Conservation (phyloP, 1,140 invertebrate genomes). For the Popillia japonica region DNA sequence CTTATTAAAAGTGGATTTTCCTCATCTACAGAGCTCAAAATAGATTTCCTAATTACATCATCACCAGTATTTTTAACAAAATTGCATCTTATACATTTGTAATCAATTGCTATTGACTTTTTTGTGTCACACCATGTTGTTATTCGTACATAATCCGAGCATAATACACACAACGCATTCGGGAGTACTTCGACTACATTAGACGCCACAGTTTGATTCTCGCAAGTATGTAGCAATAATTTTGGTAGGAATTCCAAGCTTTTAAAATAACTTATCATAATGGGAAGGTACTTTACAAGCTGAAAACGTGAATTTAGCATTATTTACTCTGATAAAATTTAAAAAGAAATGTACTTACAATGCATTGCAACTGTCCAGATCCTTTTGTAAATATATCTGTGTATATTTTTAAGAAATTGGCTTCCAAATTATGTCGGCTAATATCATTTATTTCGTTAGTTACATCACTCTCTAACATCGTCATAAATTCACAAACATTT, state of each 20-base stretch:
- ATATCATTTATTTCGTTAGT: constrained; percentile 24
- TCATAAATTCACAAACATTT: constrained; percentile 47
- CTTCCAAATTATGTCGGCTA: constrained; percentile 8
- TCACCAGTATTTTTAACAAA: not conserved
- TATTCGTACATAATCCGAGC: not conserved
- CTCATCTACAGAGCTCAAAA: not conserved
- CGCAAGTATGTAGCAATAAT: not conserved
- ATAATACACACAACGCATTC: not conserved
- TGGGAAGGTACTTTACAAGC: not conserved
- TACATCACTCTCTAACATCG: constrained; percentile 46
- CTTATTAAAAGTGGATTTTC: not conserved
- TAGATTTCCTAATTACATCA: not conserved
- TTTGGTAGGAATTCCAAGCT: not conserved
- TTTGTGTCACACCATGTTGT: not conserved
- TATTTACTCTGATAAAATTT: not conserved
- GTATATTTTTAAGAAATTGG: constrained; percentile 6
- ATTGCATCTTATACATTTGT: not conserved
- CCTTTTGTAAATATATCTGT: not conserved
- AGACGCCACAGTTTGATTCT: not conserved
- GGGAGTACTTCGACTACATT: not conserved
- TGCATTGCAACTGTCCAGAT: not conserved
- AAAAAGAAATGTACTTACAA: constrained; percentile 18
- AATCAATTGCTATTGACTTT: not conserved
- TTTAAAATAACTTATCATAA: constrained; percentile 1
- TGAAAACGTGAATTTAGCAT: not conserved